Base-by-base conservation (phyloP, 64 coral and sea anemone genomes). In the Acropora yongei region DNA sequence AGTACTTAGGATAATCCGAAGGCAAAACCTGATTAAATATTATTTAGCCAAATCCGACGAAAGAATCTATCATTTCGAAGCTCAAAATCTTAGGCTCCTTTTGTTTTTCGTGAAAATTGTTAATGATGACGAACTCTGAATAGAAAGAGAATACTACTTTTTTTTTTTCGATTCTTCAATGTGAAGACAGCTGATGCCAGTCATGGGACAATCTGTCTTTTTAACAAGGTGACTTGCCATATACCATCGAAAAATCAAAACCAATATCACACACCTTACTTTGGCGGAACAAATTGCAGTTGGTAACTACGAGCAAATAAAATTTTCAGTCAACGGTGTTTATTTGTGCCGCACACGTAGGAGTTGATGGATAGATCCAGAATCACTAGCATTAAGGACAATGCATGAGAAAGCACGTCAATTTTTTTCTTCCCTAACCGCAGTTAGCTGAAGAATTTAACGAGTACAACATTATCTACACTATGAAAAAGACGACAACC, bases 1-100 rank as follows among this genome's bases (percentile, higher is more conserved):
- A 85, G n/a, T 45, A 39, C 61, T 72, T 85, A 69, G 10, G 14
- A 85, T 72, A 44, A 71, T 3, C 82, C 44, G 5, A 68, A 30
- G 13, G 13, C n/a, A 47, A 85, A 85, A 71, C 82, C 72, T 1
- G 44, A 84, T 68, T 44, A 18, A 85, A 71, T 49, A 71, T 46
- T 72, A 44, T 85, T 84, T 85, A 7, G 44, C 63, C 30, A 30
- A 30, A 30, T 12, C 63, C 30, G 1, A 3, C 19, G 61, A 16
- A 3, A 47, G 44, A 45, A 85, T 71, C 6, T 55, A 7, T 5
- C 51, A 5, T 55, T 55, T 55, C 51, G 10, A 55, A 55, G 10
- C 30, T 0, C 30, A 30, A 30, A 30, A 30, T 30, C 30, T 30
- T 30, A 30, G 30, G 30, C 30, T 30, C 30, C 30, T 30, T 30